Conservation (phyloP, 2,888 invertebrate genomes). For the Scaptomyza tumidula region DNA sequence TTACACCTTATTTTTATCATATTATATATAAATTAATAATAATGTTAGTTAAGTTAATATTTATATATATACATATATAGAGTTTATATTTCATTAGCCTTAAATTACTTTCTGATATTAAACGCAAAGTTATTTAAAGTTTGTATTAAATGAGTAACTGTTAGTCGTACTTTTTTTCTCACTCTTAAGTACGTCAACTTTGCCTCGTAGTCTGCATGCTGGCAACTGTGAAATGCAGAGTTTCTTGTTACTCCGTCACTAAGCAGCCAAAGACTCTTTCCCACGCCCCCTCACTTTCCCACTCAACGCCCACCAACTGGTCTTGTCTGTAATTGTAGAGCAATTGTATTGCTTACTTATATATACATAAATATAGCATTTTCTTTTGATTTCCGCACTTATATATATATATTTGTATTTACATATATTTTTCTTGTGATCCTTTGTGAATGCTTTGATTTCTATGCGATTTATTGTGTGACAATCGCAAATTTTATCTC, state of each 20-base stretch:
- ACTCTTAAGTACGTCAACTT: neutral
- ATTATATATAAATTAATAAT: too few species aligned
- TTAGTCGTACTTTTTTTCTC: neutral
- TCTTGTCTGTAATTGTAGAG: slow-evolving; percentile 54
- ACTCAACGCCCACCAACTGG: neutral
- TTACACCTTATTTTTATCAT: too few species aligned
- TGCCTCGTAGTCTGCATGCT: slow-evolving; percentile 33
- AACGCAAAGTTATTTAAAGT: neutral
- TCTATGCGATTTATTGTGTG: slow-evolving; percentile 64
- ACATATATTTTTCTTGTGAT: neutral
- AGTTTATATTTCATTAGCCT: too few species aligned
- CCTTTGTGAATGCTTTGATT: slow-evolving; percentile 45
- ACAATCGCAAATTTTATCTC: slow-evolving; percentile 67
- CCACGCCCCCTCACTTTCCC: neutral
- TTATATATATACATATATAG: too few species aligned
- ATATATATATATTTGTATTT: neutral
- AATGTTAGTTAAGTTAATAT: too few species aligned
- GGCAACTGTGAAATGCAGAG: slow-evolving; percentile 49
- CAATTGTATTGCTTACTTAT: slow-evolving; percentile 40
- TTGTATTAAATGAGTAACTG: neutral
- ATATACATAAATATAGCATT: neutral
- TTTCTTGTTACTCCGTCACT: slow-evolving; percentile 45
- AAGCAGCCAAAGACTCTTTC: slow-evolving; percentile 13
- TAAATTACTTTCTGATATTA: too few species aligned
- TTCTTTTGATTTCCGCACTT: neutral